phyloP scores from a whole-genome alignment of 2,888 invertebrate genomes.

The Acanthopleura granulata region DNA sequence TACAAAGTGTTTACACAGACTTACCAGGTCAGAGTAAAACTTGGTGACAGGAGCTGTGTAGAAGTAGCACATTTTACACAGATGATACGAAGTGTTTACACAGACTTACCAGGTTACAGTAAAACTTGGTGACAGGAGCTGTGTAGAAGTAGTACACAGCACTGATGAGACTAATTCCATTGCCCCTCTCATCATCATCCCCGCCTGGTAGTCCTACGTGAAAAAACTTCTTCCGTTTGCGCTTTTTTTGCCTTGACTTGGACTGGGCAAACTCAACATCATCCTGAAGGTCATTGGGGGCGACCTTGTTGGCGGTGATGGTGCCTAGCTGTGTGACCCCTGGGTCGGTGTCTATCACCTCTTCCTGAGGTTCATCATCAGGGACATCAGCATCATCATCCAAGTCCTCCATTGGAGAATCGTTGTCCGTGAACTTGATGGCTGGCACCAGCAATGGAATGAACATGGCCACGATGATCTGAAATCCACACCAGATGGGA shows the following conservation, averaged over 20 bases:
- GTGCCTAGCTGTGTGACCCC: not conserved
- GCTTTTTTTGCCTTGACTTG: constrained; percentile 17
- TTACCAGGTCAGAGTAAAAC: constrained; percentile 61
- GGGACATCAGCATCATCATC: constrained; percentile 30
- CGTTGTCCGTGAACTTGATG: constrained; percentile 56
- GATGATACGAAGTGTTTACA: no score
- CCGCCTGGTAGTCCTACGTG: constrained; percentile 41
- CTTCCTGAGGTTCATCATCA: constrained; percentile 37
- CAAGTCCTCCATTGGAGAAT: constrained; percentile 24
- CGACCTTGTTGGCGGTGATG: constrained; percentile 17
- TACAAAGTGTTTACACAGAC: constrained; percentile 24
- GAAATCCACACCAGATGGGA: constrained; percentile 22
- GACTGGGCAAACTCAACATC: constrained; percentile 19
- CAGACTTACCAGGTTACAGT: constrained; percentile 56
- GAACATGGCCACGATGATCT: constrained; percentile 57
- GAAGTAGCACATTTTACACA: no score
- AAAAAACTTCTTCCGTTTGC: constrained; percentile 39
- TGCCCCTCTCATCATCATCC: constrained; percentile 30
- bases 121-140: constrained; percentile 68
- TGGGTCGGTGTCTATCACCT: constrained; percentile 24
- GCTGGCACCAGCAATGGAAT: constrained; percentile 56
- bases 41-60: constrained; percentile 68
- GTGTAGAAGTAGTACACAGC: constrained; percentile 65
- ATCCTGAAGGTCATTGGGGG: not conserved
- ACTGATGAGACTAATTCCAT: constrained; percentile 45